A percentile compares a stretch with the other conserved stretches of the same genome.
Evolutionary conservation across 2,888 invertebrate species (phyloP).

Genomic region (Thalpophila matura): DNA sequence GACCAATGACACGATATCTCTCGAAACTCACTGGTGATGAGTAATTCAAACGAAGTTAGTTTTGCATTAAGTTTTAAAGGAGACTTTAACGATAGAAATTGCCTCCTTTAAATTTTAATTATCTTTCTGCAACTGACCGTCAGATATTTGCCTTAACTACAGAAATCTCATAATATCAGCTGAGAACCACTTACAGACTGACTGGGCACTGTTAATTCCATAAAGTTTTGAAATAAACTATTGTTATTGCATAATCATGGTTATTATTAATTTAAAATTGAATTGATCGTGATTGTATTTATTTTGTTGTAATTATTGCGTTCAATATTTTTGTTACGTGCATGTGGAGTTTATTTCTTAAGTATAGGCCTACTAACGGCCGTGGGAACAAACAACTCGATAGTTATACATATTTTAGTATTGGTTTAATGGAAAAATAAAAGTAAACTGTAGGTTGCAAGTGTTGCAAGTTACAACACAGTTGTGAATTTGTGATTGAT

Average conservation of each 20-base stretch:
- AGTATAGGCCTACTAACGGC: slow-evolving; percentile 47
- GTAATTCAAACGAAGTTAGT: slow-evolving; percentile 16
- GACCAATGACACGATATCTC: slow-evolving; percentile 38
- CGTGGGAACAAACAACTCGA: slow-evolving; percentile 60
- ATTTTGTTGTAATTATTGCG: slow-evolving; percentile 61
- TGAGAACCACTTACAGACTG: slow-evolving; percentile 15
- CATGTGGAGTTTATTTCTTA: slow-evolving; percentile 53
- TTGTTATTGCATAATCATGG: slow-evolving; percentile 54
- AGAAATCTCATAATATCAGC: slow-evolving; percentile 1
- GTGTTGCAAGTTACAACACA: slow-evolving; percentile 45
- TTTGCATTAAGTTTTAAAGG: slow-evolving; percentile 20
- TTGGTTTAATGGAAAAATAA: slow-evolving; percentile 15
- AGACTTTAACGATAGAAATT: too few relatives aligned
- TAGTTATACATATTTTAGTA: slow-evolving; percentile 32
- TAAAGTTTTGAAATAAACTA: slow-evolving; percentile 33
- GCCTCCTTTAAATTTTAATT: too few relatives aligned
- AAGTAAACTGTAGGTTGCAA: slow-evolving; percentile 33
- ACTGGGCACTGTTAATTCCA: slow-evolving; percentile 41
- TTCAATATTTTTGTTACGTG: slow-evolving; percentile 54
- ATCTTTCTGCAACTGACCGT: too few relatives aligned
- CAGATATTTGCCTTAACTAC: slow-evolving; percentile 28
- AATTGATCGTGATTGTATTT: slow-evolving; percentile 62
- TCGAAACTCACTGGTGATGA: slow-evolving; percentile 25
- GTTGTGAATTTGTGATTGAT: too few relatives aligned
- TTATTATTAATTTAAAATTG: slow-evolving; percentile 57